These are phyloP conservation scores for Trissolcus basalis DNA, from an alignment of 1,140 invertebrate genomes.

Conservation along the genomic window DNA sequence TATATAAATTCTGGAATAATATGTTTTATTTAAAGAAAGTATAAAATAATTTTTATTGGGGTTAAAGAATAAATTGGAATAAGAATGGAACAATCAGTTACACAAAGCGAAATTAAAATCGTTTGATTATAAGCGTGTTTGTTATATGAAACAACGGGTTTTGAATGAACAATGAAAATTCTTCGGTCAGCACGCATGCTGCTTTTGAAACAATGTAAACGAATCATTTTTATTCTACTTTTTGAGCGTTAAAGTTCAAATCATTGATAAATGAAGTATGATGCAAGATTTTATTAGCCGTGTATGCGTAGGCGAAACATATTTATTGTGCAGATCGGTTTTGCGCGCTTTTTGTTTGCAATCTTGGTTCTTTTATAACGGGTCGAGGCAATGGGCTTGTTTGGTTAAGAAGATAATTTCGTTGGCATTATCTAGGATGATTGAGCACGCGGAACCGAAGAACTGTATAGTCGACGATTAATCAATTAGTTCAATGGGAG, in stretches of 20 bases:
- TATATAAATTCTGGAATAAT: too few relatives aligned
- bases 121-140: not conserved
- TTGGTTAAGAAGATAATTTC: too few relatives aligned
- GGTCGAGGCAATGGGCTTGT: not conserved
- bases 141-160: conserved; percentile 27
- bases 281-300: not conserved
- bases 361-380: too few relatives aligned
- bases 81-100: not conserved
- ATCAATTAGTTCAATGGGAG: not conserved
- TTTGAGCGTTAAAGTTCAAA: conserved; percentile 7
- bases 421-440: not conserved
- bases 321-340: too few relatives aligned
- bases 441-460: not conserved
- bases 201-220: conserved; percentile 3
- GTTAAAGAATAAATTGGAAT: too few relatives aligned
- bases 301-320: too few relatives aligned
- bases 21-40: too few relatives aligned
- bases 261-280: conserved; percentile 8
- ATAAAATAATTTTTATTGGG: too few relatives aligned
- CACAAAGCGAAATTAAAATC: not conserved
- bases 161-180: conserved; percentile 37
- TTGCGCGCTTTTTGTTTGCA: too few relatives aligned
- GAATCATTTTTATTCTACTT: not conserved
- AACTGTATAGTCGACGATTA: not conserved
- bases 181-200: conserved; percentile 3